Conservation (phyloP, 2,888 invertebrate genomes). For the Eretmocerus hayati region DNA sequence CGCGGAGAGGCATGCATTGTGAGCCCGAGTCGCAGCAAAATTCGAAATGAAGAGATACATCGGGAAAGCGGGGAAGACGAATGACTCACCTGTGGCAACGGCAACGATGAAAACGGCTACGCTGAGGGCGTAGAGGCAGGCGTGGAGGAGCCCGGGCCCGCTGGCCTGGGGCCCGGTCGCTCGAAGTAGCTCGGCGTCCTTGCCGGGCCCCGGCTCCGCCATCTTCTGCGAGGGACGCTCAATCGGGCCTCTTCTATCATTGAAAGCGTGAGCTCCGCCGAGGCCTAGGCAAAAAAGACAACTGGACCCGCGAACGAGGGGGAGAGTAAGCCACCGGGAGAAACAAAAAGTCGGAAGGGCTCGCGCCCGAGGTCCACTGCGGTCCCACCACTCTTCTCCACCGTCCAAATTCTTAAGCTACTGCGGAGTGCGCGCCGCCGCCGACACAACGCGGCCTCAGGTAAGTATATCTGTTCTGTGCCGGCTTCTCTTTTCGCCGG, state of each 20-base stretch:
- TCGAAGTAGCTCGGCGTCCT: background rate
- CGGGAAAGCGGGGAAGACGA: too few species aligned
- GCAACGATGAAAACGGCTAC: conserved; percentile 50
- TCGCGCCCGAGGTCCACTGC: background rate
- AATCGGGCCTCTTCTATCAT: conserved; percentile 20
- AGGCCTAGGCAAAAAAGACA: background rate
- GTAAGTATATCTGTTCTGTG: too few species aligned
- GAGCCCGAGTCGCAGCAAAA: too few species aligned
- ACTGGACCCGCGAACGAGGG: background rate
- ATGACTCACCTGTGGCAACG: too few species aligned
- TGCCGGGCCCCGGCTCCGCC: conserved; percentile 6
- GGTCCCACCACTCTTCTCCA: background rate
- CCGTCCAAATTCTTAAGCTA: too few species aligned
- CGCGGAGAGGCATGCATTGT: too few species aligned
- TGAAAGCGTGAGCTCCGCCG: conserved; percentile 5
- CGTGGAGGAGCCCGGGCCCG: conserved; percentile 17
- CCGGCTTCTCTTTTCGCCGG: background rate
- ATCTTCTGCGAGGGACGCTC: conserved; percentile 24
- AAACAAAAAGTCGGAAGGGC: background rate
- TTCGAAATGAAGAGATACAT: too few species aligned
- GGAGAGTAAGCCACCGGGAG: too few species aligned
- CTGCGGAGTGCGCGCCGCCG: background rate
- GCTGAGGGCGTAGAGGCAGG: conserved; percentile 47
- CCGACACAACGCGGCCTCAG: too few species aligned
- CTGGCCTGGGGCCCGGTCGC: conserved; percentile 1